These are phyloP conservation scores for Eurypyga helias DNA, from an alignment of 2,113 vertebrate species.

Conservation along the genomic window DNA sequence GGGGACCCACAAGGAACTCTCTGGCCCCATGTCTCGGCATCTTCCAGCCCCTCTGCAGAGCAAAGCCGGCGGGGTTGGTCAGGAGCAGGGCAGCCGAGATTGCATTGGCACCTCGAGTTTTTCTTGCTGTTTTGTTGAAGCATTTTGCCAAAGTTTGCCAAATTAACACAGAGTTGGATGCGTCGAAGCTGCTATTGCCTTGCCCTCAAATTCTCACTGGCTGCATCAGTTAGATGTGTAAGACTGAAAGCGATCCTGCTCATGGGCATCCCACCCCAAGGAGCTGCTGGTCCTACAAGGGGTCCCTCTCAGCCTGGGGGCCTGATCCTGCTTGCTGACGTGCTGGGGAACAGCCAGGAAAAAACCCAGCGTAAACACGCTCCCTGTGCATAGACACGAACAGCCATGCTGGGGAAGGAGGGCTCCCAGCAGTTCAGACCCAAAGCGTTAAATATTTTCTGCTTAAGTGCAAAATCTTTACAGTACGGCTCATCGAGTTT, in stretches of 20 bases:
- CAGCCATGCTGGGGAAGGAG: background rate
- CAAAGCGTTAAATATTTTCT: background rate
- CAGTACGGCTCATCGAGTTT: background rate
- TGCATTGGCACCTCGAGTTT: background rate
- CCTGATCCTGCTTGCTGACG: background rate
- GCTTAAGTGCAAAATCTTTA: constrained; percentile 19
- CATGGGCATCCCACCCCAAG: background rate
- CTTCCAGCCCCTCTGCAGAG: background rate
- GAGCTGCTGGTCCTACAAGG: accelerated
- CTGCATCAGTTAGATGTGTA: accelerated
- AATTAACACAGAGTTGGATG: accelerated
- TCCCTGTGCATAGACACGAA: accelerated
- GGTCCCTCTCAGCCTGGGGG: background rate
- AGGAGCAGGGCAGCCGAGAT: background rate
- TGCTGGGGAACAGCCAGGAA: background rate
- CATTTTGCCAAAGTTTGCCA: background rate
- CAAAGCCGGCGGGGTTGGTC: accelerated
- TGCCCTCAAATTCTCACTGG: background rate
- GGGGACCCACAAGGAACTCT: background rate
- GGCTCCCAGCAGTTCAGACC: background rate
- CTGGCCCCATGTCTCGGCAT: background rate
- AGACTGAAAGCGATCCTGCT: background rate
- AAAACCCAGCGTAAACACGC: accelerated
- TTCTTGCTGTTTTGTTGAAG: accelerated
- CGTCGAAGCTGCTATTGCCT: accelerated